Percentiles rank a stretch among this genome's conserved stretches.
Conservation (phyloP, 2,797 vertebrate species). For the Pangasius sanitwongsei region DNA sequence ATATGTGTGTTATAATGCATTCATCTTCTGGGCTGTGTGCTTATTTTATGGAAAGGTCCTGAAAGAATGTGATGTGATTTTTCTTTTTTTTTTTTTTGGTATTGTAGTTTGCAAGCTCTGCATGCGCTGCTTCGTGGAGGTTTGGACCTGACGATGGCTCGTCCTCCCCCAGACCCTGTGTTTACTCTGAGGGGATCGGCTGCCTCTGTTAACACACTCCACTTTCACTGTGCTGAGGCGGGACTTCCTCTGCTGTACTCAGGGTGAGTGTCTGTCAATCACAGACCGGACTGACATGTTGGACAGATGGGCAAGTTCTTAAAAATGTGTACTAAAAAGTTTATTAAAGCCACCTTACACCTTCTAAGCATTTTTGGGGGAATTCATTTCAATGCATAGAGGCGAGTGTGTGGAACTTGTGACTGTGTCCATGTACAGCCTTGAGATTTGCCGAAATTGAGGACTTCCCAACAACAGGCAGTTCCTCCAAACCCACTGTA, state of each 20-base stretch:
- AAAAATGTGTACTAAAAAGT: not conserved
- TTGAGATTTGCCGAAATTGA: not conserved
- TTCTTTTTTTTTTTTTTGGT: not conserved
- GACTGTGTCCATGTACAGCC: too few relatives aligned
- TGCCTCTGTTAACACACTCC: conserved; percentile 83
- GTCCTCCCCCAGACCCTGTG: conserved; percentile 81
- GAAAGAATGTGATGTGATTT: not conserved
- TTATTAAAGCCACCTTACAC: not conserved
- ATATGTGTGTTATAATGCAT: not conserved
- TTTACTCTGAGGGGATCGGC: conserved; percentile 87
- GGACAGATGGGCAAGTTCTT: not conserved
- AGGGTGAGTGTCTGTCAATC: conserved; percentile 77
- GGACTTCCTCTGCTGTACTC: conserved; percentile 83
- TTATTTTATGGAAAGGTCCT: not conserved
- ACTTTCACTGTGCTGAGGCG: conserved; percentile 76
- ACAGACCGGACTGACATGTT: not conserved
- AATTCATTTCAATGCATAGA: not conserved
- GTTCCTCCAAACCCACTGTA: not conserved
- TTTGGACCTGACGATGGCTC: conserved; percentile 68
- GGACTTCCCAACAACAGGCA: not conserved
- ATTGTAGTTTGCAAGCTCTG: not conserved
- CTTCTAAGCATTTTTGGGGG: not conserved
- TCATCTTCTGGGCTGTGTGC: conserved; percentile 1
- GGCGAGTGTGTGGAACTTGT: not conserved
- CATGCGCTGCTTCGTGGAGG: not conserved